Evolutionary conservation across 2,113 vertebrate species (phyloP).

Genomic region (Pangasianodon gigas): DNA sequence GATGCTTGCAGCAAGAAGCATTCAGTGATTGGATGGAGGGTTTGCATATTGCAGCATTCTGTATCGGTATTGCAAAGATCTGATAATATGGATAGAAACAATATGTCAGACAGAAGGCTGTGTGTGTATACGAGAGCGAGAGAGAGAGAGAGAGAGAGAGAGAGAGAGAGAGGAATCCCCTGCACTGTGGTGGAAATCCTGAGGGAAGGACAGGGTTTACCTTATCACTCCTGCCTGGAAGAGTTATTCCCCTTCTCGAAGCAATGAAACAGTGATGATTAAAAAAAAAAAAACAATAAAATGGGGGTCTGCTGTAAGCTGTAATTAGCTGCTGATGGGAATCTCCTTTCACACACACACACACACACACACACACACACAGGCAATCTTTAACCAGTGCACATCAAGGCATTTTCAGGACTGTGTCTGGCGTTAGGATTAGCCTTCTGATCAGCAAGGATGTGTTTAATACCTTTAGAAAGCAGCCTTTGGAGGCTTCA

Average conservation of each 20-base stretch:
- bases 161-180: conserved; percentile 17
- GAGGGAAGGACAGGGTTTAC: conserved; percentile 19
- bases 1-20: neutral
- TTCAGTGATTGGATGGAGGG: neutral
- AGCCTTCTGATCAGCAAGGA: neutral
- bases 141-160: neutral
- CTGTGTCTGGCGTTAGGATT: neutral
- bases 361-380: conserved; percentile 3
- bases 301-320: neutral
- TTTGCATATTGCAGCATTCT: neutral
- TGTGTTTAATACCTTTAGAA: neutral
- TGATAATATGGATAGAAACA: neutral
- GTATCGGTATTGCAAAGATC: neutral
- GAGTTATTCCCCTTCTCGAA: neutral
- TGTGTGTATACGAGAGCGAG: neutral
- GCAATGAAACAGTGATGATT: neutral
- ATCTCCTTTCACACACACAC: neutral
- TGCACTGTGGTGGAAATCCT: conserved; percentile 17
- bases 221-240: conserved; percentile 4
- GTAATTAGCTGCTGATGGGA: neutral
- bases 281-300: neutral
- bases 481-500: neutral
- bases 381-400: neutral
- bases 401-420: neutral
- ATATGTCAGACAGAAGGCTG: neutral